These are phyloP conservation scores for Drosophila tsacasi DNA, from an alignment of 1,140 invertebrate species.

Conservation along the genomic window DNA sequence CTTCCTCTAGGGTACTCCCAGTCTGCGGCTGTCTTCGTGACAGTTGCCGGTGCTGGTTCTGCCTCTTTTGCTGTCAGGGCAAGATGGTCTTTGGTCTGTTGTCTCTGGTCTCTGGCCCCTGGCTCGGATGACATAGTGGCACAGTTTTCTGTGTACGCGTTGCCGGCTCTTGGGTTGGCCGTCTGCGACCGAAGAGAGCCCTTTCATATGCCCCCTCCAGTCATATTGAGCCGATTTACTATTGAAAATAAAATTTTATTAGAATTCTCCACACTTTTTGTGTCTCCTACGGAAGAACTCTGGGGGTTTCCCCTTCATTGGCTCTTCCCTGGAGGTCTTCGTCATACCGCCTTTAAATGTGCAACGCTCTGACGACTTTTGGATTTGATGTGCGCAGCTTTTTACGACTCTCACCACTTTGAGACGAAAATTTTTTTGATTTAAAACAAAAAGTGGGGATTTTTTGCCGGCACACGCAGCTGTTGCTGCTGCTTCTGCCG, in stretches of 20 bases:
- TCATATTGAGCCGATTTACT: conserved; percentile 80
- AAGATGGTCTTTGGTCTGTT: conserved; percentile 37
- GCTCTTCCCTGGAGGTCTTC: conserved; percentile 21
- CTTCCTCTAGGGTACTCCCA: conserved; percentile 2
- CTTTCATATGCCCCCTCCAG: conserved; percentile 50
- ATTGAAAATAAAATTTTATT: conserved; percentile 83
- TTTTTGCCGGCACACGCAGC: conserved; percentile 26
- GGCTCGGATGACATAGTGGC: conserved; percentile 69
- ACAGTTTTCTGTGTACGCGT: conserved; percentile 54
- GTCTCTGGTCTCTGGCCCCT: conserved; percentile 22
- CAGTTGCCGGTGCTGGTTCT: conserved; percentile 16
- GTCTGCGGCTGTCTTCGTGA: conserved; percentile 10
- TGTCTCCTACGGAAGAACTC: conserved; percentile 7
- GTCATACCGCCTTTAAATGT: conserved; percentile 34
- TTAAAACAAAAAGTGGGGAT: conserved; percentile 30
- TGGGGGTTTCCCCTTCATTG: conserved; percentile 33
- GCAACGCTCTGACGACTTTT: conserved; percentile 77
- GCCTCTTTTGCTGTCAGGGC: conserved; percentile 22
- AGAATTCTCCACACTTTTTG: conserved; percentile 59
- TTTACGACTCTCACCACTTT: conserved; percentile 63
- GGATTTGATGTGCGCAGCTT: conserved; percentile 66
- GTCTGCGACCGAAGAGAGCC: conserved; percentile 36
- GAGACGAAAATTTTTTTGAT: conserved; percentile 16
- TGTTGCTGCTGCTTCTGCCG: conserved; percentile 24
- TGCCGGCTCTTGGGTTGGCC: conserved; percentile 5